These are phyloP conservation scores for Punctoribates punctum DNA, from an alignment of 2,888 invertebrate genomes.

Conservation along the genomic window DNA sequence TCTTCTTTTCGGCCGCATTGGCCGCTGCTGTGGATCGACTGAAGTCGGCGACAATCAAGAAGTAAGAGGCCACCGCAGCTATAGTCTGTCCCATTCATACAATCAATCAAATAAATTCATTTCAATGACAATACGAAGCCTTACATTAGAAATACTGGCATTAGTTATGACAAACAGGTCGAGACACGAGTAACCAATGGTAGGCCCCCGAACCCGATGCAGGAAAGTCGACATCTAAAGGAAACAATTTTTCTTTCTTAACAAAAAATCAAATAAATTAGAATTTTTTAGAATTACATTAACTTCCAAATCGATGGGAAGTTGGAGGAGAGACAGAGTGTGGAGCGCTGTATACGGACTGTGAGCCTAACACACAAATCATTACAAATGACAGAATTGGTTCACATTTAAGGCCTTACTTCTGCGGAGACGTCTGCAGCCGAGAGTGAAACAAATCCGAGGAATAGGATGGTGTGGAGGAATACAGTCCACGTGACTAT, in stretches of 20 bases:
- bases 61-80: slow-evolving; percentile 46
- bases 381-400: not conserved
- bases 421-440: slow-evolving; percentile 46
- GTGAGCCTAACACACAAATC: slow-evolving; percentile 43
- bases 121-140: slow-evolving; percentile 24
- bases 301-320: slow-evolving; percentile 45
- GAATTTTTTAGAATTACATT: slow-evolving; percentile 42
- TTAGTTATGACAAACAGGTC: slow-evolving; percentile 46
- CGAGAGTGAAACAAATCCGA: slow-evolving; percentile 43
- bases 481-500: slow-evolving; percentile 44
- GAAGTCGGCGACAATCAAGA: slow-evolving; percentile 46
- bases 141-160: slow-evolving; percentile 46
- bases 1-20: slow-evolving; percentile 41
- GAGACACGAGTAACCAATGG: slow-evolving; percentile 46
- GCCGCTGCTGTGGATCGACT: slow-evolving; percentile 43
- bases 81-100: slow-evolving; percentile 40
- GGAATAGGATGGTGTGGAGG: slow-evolving; percentile 43
- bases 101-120: not conserved
- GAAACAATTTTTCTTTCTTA: not conserved
- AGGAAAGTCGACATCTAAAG: slow-evolving; percentile 45
- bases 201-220: slow-evolving; percentile 46
- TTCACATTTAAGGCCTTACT: slow-evolving; percentile 30
- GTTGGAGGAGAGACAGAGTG: slow-evolving; percentile 45
- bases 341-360: slow-evolving; percentile 45
- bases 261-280: not conserved